Conservation (phyloP, 2,113 vertebrate species). For the Rhinopomastus cyanomelas region DNA sequence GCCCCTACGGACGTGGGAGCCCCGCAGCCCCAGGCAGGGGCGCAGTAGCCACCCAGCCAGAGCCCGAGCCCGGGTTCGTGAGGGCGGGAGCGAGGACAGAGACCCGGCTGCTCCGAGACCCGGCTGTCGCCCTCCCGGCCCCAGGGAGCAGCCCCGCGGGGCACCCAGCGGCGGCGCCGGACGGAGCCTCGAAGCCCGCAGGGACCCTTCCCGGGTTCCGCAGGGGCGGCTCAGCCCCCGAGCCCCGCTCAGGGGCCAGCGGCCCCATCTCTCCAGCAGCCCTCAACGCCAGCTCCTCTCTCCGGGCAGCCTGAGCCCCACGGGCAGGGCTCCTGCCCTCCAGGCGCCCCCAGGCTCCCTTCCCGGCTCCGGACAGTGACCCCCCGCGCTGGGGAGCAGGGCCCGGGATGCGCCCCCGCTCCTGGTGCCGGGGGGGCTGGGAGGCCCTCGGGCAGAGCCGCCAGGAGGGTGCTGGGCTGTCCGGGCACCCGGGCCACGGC, state of each 20-base stretch:
- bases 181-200: background rate
- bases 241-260: background rate
- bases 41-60: no score
- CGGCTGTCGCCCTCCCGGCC: background rate
- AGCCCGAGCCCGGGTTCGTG: background rate
- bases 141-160: rapidly evolving
- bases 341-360: background rate
- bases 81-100: background rate
- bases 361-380: background rate
- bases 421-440: background rate
- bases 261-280: no score
- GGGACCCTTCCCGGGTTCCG: background rate
- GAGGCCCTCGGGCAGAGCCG: background rate
- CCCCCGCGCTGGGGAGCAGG: no score
- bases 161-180: no score
- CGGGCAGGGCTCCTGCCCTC: no score
- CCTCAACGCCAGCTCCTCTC: background rate
- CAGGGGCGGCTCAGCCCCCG: background rate
- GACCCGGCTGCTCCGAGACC: background rate
- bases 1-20: background rate
- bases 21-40: background rate
- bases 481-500: background rate
- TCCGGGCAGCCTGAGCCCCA: background rate
- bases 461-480: background rate
- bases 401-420: background rate